Conservation (phyloP, 2,888 invertebrate species). For the Limnephilus lunatus region DNA sequence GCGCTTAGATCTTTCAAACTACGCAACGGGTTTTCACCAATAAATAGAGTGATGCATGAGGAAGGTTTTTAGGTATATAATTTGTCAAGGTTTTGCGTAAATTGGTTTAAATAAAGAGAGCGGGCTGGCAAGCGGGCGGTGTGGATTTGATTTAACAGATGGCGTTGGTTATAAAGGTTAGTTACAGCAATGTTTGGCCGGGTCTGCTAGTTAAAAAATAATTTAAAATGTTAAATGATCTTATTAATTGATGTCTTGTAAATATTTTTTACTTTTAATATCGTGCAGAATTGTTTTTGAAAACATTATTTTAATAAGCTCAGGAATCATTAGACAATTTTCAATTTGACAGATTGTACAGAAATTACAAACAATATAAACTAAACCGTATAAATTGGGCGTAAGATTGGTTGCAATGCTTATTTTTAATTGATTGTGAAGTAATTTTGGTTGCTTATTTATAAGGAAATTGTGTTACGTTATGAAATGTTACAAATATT, state of each 20-base stretch:
- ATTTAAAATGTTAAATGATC: background rate
- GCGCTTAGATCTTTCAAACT: too few relatives aligned
- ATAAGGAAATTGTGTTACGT: conserved; percentile 31
- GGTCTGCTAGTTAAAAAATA: too few relatives aligned
- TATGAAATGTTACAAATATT: conserved; percentile 33
- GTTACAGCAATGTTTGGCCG: too few relatives aligned
- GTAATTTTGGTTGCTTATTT: conserved; percentile 35
- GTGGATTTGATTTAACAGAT: too few relatives aligned
- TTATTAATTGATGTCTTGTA: background rate
- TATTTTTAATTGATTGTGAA: background rate
- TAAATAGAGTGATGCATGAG: too few relatives aligned
- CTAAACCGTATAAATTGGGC: background rate
- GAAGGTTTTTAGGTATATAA: too few relatives aligned
- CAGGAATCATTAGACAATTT: background rate
- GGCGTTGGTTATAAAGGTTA: too few relatives aligned
- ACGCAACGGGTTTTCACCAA: too few relatives aligned
- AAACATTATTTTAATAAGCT: background rate
- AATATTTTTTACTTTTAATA: background rate
- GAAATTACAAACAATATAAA: background rate
- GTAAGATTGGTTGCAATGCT: background rate
- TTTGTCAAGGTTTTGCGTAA: too few relatives aligned
- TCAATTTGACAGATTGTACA: background rate
- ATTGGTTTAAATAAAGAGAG: too few relatives aligned
- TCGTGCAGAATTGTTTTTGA: background rate
- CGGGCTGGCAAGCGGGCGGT: too few relatives aligned